These are phyloP conservation scores for Fabriciana adippe DNA, from an alignment of 2,888 invertebrate species.

Conservation along the genomic window DNA sequence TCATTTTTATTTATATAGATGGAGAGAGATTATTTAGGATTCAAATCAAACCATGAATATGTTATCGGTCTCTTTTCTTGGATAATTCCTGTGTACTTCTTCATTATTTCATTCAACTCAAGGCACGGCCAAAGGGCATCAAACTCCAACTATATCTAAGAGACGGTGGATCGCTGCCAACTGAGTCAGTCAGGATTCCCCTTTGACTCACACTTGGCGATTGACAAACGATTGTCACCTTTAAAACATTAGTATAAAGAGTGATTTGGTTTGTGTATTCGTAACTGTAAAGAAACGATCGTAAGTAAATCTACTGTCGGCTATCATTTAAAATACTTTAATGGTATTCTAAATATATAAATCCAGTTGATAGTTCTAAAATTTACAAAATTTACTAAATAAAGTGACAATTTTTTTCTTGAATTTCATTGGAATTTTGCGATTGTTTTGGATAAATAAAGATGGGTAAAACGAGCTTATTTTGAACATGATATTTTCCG, in stretches of 20 bases:
- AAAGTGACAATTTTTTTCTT: too few relatives aligned
- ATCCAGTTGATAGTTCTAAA: too few relatives aligned
- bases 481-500: too few relatives aligned
- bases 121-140: conserved; percentile 20
- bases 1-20: too few relatives aligned
- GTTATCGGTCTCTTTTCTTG: too few relatives aligned
- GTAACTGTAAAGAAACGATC: neutral
- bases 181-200: conserved; percentile 26
- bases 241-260: neutral
- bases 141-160: conserved; percentile 18
- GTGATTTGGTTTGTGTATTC: neutral
- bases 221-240: conserved; percentile 1
- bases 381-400: too few relatives aligned
- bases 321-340: neutral
- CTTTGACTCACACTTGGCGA: conserved; percentile 18
- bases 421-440: too few relatives aligned
- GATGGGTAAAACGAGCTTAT: too few relatives aligned
- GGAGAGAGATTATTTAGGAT: too few relatives aligned
- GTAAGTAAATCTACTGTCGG: conserved; percentile 4
- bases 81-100: neutral
- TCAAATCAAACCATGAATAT: too few relatives aligned
- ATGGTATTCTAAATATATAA: too few relatives aligned
- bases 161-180: conserved; percentile 24
- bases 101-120: neutral
- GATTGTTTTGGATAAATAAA: too few relatives aligned